Conservation (phyloP, 2,888 invertebrate genomes). For the Plebejus argus region DNA sequence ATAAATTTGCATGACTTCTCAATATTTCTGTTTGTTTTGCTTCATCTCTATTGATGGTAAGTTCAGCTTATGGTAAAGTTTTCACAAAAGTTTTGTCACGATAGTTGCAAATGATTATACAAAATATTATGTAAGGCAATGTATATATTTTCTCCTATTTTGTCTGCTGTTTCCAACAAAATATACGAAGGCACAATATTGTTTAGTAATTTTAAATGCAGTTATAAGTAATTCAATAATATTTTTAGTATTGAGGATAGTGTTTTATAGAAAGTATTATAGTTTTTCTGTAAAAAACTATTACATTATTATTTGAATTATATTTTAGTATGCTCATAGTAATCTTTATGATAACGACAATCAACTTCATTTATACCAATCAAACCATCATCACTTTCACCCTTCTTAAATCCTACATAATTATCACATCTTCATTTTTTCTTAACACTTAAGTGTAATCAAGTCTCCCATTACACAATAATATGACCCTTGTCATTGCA, state of each 20-base stretch:
- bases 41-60: background rate
- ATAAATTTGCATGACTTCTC: constrained; percentile 12
- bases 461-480: constrained; percentile 29
- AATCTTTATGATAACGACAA: background rate
- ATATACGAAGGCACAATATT: no score
- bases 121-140: no score
- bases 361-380: background rate
- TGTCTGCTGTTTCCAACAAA: no score
- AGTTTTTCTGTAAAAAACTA: no score
- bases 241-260: no score
- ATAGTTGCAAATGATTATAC: background rate
- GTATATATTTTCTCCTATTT: no score
- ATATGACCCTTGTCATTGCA: constrained; percentile 27
- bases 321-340: no score
- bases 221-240: no score
- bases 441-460: constrained; percentile 25
- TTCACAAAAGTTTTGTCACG: background rate
- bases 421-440: constrained; percentile 25
- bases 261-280: no score
- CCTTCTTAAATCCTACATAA: constrained; percentile 16
- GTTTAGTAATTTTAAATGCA: no score
- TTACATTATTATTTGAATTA: no score
- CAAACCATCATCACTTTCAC: background rate
- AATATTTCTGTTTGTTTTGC: constrained; percentile 16
- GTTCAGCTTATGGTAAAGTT: background rate